These are phyloP conservation scores for Octonoba sinensis DNA, from an alignment of 2,888 invertebrate species.

Conservation along the genomic window DNA sequence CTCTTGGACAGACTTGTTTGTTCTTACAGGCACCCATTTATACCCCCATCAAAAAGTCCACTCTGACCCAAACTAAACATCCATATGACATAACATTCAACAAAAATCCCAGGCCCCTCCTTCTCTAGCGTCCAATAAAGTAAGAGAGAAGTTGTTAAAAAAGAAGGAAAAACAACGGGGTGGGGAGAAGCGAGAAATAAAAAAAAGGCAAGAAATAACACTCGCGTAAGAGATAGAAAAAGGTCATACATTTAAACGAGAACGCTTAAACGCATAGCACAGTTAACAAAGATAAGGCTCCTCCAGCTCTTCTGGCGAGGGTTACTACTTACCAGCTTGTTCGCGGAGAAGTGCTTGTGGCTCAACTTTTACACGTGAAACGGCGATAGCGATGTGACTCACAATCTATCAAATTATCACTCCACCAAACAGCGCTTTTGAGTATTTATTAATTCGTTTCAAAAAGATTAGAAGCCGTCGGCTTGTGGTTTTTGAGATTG, in stretches of 20 bases:
- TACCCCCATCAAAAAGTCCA: constrained; percentile 61
- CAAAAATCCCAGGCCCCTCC: constrained; percentile 57
- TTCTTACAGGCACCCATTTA: constrained; percentile 53
- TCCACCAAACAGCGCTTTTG: neutral
- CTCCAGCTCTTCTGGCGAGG: neutral
- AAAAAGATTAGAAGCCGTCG: neutral
- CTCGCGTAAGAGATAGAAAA: constrained; percentile 40
- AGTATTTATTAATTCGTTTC: constrained; percentile 5
- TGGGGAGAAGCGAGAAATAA: constrained; percentile 32
- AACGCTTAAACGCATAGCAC: constrained; percentile 55
- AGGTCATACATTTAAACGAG: constrained; percentile 52
- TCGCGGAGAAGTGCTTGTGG: constrained; percentile 19
- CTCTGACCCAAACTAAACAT: constrained; percentile 50
- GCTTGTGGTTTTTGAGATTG: neutral
- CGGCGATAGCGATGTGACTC: neutral
- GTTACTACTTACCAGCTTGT: neutral
- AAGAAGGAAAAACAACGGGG: constrained; percentile 51
- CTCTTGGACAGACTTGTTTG: constrained; percentile 48
- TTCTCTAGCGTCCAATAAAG: constrained; percentile 33
- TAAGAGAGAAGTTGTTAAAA: constrained; percentile 55
- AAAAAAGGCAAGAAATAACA: constrained; percentile 26
- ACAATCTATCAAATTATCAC: constrained; percentile 25
- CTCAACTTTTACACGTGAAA: constrained; percentile 1
- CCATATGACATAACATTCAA: constrained; percentile 63
- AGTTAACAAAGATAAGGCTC: constrained; percentile 53